Percentiles rank a stretch among this genome's conserved stretches.
Conservation (phyloP, 2,797 vertebrate species). For the Cynodonichthys magdalenae region DNA sequence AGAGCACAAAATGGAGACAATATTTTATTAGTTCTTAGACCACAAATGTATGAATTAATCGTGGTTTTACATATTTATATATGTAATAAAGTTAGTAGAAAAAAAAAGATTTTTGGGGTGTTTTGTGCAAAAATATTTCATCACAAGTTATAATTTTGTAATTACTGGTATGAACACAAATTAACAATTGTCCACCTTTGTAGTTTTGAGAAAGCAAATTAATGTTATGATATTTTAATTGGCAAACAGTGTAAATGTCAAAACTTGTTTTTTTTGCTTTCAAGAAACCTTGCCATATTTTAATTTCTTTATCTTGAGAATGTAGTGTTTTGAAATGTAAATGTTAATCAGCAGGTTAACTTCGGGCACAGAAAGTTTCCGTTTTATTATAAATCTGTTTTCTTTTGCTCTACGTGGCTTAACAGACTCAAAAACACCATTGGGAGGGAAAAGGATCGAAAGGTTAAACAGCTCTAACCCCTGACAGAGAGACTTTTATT, state of each 20-base stretch:
- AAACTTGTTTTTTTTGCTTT: too few species aligned
- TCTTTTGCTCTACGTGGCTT: conserved; percentile 17
- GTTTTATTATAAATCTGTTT: background rate
- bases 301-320: background rate
- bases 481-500: conserved; percentile 66
- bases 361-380: conserved; percentile 13
- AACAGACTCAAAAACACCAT: conserved; percentile 28
- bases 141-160: background rate
- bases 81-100: too few species aligned
- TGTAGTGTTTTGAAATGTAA: conserved; percentile 28
- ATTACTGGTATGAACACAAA: background rate
- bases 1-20: background rate
- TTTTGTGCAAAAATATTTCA: background rate
- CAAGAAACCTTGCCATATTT: background rate
- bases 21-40: background rate
- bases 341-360: background rate
- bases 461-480: conserved; percentile 70
- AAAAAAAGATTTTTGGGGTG: background rate
- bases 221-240: too few species aligned
- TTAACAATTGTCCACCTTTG: background rate
- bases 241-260: too few species aligned
- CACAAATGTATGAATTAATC: too few species aligned
- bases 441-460: conserved; percentile 54
- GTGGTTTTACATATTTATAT: too few species aligned
- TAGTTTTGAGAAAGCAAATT: background rate